Evolutionary conservation across 2,888 invertebrate species (phyloP), one percentile per base, ranked within the genome.

Genomic region (Eristalis tenax): DNA sequence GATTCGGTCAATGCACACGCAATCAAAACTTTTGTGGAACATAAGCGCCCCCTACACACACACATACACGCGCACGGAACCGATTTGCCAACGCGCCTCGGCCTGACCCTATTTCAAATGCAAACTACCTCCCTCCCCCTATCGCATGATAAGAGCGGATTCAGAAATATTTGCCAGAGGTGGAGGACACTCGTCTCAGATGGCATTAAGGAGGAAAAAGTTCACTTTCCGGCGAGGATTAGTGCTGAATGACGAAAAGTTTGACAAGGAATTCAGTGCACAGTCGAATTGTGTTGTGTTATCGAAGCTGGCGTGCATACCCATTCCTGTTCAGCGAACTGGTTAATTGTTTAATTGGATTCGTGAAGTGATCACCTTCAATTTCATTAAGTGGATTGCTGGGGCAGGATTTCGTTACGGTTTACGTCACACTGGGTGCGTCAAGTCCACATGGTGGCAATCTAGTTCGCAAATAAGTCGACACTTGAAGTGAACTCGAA

Each of bases 1-100:
- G 73, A 69, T 65, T 85, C 63, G 22, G 23, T 61, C 76, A 77
- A 75, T 79, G 70, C 70, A 71, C 78, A 86, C 82, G 86, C 82
- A 83, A 83, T 86, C 78, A 78, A 86, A 86, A 86, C 68, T 85
- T 86, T 85, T 74, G 56, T 32, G 50, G 13, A 38, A 59, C 57
- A 85, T 32, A 32, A 32, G 32, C 32, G 32, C 32, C 4, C 5
- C 32, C 2, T 6, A 32, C 85, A 77, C 81, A 74, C 69, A 61
- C 74, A 81, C 75, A 43, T 18, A 43, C 40, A 40, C 69, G 73
- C 64, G 77, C 26, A 73, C 69, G 70, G 65, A 61, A 74, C 74
- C 50, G 77, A 65, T 64, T 83, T 68, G 57, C n/a, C 68, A 35
- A 59, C 56, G 71, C n/a, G 70, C 6, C 26, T 13, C 32, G 75